A percentile compares a stretch with the other conserved stretches of the same genome.
Evolutionary conservation across 2,113 vertebrate genomes (phyloP).

Genomic region (Halichoerus grypus): DNA sequence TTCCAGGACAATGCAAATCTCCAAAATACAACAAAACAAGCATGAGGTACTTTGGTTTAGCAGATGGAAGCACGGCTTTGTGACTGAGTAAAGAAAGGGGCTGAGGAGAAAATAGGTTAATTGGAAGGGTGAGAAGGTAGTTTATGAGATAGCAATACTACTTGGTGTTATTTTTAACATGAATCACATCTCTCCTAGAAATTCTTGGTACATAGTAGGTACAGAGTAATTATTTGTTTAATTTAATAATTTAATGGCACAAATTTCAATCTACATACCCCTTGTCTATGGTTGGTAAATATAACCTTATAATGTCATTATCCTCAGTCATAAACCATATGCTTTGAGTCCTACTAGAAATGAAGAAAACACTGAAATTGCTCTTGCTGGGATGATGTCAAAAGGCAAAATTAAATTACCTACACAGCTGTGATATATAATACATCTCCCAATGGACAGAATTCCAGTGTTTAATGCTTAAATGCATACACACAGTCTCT

Average conservation of each 20-base stretch:
- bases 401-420: slow-evolving; percentile 46
- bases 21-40: neutral
- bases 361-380: slow-evolving; percentile 28
- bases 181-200: slow-evolving; percentile 9
- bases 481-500: neutral
- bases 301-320: neutral
- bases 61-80: neutral
- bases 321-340: slow-evolving; percentile 30
- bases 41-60: neutral
- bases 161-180: neutral
- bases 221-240: neutral
- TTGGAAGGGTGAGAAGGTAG: neutral
- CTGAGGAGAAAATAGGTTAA: neutral
- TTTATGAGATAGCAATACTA: slow-evolving; percentile 41
- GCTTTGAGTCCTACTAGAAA: slow-evolving; percentile 14
- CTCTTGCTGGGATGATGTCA: slow-evolving; percentile 22
- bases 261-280: slow-evolving; percentile 1
- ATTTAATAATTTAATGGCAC: slow-evolving; percentile 47
- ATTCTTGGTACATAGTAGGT: neutral
- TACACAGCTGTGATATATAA: slow-evolving; percentile 11
- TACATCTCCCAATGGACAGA: neutral
- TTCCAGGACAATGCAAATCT: neutral
- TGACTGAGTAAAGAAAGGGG: neutral
- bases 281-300: neutral
- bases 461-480: slow-evolving; percentile 32